Evolutionary conservation across 2,888 invertebrate genomes (phyloP), one percentile per base, ranked within the genome.

Genomic region (Notodonta ziczac): DNA sequence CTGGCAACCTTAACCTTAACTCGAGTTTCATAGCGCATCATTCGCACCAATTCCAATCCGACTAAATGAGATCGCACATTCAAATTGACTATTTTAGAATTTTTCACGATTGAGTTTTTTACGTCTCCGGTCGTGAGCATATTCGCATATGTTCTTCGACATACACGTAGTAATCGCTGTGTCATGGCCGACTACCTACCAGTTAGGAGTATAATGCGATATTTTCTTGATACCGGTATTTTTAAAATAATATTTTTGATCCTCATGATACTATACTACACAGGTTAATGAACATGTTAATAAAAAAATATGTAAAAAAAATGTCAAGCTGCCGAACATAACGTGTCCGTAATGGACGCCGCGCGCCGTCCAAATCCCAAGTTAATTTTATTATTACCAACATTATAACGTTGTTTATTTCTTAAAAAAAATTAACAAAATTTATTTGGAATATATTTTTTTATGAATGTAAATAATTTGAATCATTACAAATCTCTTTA

Each of bases 61-160:
- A 58, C 70, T 72, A 80, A 82, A 83, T 81, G 73, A 76, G 76
- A 81, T 81, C 75, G 75, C 77, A 76, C 70, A 70, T 78, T 76
- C 65, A 59, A 72, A 74, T 67, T 59, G 65, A 66, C 73, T 74
- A 73, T 73, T 79, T 82, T 76, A 69, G 67, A 77, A 76, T 73
- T 76, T 78, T 78, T 69, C 77, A 75, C 75, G 74, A 76, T 75
- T 72, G 63, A 66, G 56, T 77, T 80, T 82, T 82, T 81, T 79
- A 58, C 59, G 51, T 60, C 48, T 24, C 5, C 16, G 59, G 59
- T 73, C 76, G 74, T 76, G 75, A 75, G 62, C 60, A 56, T 56
- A 69, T 61, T 39, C 42, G 58, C 60, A 62, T 69, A 72, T 64
- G 63, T 16, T 12, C n/a, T 58, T 62, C 60, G 67, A 56, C 56